Percentiles rank a stretch among this genome's conserved stretches.
Conservation (phyloP, 1,140 invertebrate species). For the Laodelphax striatellus region DNA sequence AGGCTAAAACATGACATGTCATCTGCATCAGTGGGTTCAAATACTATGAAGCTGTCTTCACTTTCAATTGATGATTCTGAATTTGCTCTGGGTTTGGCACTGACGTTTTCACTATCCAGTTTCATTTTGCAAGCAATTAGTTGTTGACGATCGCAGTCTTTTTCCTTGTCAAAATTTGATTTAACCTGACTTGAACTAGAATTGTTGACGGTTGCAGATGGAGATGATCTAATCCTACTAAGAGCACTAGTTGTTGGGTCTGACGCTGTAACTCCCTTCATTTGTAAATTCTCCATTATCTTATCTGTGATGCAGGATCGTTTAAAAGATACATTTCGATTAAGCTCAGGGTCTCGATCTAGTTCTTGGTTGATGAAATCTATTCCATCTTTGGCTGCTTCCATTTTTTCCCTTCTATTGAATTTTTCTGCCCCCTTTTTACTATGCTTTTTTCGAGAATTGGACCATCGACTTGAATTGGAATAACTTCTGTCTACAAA, state of each 20-base stretch:
- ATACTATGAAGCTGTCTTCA: conserved; percentile 34
- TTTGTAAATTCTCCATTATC: not conserved
- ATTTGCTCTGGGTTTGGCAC: conserved; percentile 11
- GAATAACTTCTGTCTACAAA: not conserved
- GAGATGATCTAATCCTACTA: not conserved
- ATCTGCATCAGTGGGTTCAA: conserved; percentile 19
- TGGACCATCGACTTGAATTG: not conserved
- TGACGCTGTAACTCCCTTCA: not conserved
- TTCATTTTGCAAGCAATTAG: not conserved
- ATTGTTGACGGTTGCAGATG: not conserved
- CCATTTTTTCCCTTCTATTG: not conserved
- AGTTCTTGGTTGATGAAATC: not conserved
- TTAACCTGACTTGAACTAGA: not conserved
- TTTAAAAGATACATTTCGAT: not conserved
- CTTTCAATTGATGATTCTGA: conserved; percentile 33
- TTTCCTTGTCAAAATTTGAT: conserved; percentile 3
- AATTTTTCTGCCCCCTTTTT: not conserved
- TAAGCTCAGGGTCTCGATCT: not conserved
- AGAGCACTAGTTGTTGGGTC: not conserved
- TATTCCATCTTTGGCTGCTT: not conserved
- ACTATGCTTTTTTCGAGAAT: not conserved
- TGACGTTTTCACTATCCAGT: conserved; percentile 9
- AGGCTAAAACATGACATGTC: not conserved
- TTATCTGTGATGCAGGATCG: not conserved
- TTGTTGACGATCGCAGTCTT: conserved; percentile 2